Conservation (phyloP, 2,888 invertebrate genomes). For the Hymenopus coronatus region DNA sequence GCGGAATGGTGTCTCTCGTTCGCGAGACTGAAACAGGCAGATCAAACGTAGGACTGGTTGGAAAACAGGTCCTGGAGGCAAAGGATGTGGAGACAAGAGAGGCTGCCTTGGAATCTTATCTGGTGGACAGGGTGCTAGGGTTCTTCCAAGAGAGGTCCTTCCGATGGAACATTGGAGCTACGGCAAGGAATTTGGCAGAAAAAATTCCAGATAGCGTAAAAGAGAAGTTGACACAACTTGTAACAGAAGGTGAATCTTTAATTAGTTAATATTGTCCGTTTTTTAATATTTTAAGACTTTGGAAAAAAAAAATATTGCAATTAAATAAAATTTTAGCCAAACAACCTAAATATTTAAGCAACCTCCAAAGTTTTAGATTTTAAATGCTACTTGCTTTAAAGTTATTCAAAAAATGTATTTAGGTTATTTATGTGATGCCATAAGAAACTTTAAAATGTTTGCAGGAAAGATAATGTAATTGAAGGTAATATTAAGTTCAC, state of each 20-base stretch:
- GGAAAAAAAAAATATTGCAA: too few relatives aligned
- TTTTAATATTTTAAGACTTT: too few relatives aligned
- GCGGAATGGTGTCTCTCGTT: conserved; percentile 52
- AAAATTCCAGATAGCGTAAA: conserved; percentile 57
- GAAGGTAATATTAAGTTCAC: too few relatives aligned
- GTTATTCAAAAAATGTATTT: too few relatives aligned
- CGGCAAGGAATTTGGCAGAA: conserved; percentile 50
- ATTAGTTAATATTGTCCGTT: neutral
- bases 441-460: too few relatives aligned
- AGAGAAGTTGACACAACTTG: conserved; percentile 53
- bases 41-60: conserved; percentile 32
- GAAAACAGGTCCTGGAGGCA: conserved; percentile 51
- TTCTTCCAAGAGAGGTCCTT: conserved; percentile 58
- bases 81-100: conserved; percentile 54
- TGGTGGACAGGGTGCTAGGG: conserved; percentile 52
- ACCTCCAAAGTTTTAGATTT: too few relatives aligned
- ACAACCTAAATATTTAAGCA: too few relatives aligned
- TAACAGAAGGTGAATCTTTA: conserved; percentile 52
- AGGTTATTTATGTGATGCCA: too few relatives aligned
- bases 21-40: conserved; percentile 32
- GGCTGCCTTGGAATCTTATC: conserved; percentile 56
- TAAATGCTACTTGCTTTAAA: too few relatives aligned
- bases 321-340: too few relatives aligned
- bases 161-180: conserved; percentile 49
- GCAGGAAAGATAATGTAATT: too few relatives aligned